Evolutionary conservation across 2,113 vertebrate genomes (phyloP).

Genomic region (Triplophysa siluroides): DNA sequence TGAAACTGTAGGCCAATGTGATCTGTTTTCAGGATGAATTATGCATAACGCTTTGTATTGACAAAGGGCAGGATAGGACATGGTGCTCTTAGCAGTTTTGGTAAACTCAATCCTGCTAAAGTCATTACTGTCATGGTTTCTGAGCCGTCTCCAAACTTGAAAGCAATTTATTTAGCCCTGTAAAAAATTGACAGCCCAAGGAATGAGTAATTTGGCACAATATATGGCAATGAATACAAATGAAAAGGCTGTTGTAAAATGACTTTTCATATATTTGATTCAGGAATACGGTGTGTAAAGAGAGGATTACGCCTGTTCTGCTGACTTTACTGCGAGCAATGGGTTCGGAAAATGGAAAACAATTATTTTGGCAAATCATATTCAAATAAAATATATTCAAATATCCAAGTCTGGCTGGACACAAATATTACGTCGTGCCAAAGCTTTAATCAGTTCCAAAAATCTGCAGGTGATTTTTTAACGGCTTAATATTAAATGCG

Average conservation of each 20-base stretch:
- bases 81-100: slow-evolving; percentile 41
- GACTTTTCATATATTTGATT: slow-evolving; percentile 54
- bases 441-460: slow-evolving; percentile 60
- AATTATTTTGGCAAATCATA: slow-evolving; percentile 74
- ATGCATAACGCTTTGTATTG: slow-evolving; percentile 51
- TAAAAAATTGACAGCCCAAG: slow-evolving; percentile 53
- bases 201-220: slow-evolving; percentile 45
- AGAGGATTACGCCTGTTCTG: slow-evolving; percentile 55
- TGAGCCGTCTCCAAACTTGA: slow-evolving; percentile 58
- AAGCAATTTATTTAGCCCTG: slow-evolving; percentile 45
- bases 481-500: slow-evolving; percentile 63
- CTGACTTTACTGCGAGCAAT: slow-evolving; percentile 66
- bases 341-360: slow-evolving; percentile 53
- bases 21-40: slow-evolving; percentile 51
- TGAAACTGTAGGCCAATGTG: slow-evolving; percentile 46
- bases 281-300: slow-evolving; percentile 53
- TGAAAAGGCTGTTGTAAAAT: slow-evolving; percentile 60
- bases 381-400: slow-evolving; percentile 71
- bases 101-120: slow-evolving; percentile 61
- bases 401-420: slow-evolving; percentile 62
- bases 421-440: slow-evolving; percentile 62
- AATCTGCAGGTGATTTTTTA: slow-evolving; percentile 75
- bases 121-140: slow-evolving; percentile 61
- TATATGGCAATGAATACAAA: slow-evolving; percentile 60
- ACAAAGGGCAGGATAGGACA: slow-evolving; percentile 50